Conservation (phyloP, 2,888 invertebrate genomes). For the Heliconius ethilla region DNA sequence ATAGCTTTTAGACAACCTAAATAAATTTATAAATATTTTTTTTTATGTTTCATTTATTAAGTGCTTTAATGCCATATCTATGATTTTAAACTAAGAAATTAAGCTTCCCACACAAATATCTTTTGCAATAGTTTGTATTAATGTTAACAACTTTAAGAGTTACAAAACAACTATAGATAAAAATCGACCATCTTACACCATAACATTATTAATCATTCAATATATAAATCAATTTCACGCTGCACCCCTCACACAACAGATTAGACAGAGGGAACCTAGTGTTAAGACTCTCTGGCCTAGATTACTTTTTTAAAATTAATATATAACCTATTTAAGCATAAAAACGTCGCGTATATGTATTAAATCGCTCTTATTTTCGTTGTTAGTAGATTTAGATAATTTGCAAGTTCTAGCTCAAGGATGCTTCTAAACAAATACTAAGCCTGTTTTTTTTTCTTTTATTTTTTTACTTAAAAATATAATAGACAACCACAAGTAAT, state of each 20-base stretch:
- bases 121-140: conserved; percentile 6
- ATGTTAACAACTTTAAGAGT: conserved; percentile 1
- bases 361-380: conserved; percentile 32
- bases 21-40: neutral
- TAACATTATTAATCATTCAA: conserved; percentile 22
- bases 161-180: conserved; percentile 14
- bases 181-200: conserved; percentile 11
- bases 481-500: neutral
- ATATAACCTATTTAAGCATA: conserved; percentile 22
- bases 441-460: neutral
- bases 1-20: too few species aligned
- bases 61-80: neutral
- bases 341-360: conserved; percentile 12
- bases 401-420: conserved; percentile 4
- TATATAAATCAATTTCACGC: too few species aligned
- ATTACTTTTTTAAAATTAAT: neutral
- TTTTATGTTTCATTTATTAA: neutral
- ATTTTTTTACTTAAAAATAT: neutral
- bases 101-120: neutral
- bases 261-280: too few species aligned
- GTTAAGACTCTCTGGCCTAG: too few species aligned
- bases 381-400: conserved; percentile 21
- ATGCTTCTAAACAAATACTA: neutral
- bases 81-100: neutral
- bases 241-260: too few species aligned